Evolutionary conservation across 2,888 invertebrate genomes (phyloP), one percentile per base, ranked within the genome.

Genomic region (Tribolium freemani): DNA sequence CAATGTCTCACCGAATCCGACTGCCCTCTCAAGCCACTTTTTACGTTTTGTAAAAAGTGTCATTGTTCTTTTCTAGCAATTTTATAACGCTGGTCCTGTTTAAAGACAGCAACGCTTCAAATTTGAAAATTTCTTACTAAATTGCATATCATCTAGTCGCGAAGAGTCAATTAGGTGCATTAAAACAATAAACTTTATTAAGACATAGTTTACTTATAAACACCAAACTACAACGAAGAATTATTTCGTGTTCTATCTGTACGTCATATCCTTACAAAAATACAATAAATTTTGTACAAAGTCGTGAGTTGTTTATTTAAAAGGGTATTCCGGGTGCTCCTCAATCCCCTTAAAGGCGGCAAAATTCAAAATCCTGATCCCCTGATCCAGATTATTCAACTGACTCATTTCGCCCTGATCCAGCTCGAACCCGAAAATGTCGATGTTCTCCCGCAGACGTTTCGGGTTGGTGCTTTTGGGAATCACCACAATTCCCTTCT

Each of bases 381-480:
- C 92, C 75, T 90, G 88, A 84, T 96, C 93, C 66, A 95, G 84
- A 0, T 84, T 86, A 31, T 88, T 88, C 66, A 96, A 83, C 61
- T 88, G 87, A 0, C 86, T 79, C 86, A 94, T 89, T 81, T 95
- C 94, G 1, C 87, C 86, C 0, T 87, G 83, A 57, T 87, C 89
- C 50, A 96, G 84, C 77, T 90, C 85, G 83, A 95, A 95, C 85
- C 93, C 91, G 84, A 94, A 94, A 61, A 95, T 84, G 69, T 92
- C 87, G 51, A 95, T 89, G 83, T 97, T 97, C 86, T 94, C 90
- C 80, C 89, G 88, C 16, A 97, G 90, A 73, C 96, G 90, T 4
- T 87, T 82, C 0, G 91, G 87, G 84, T 93, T 93, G 2, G 92
- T 93, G 84, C 96, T 96, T 85, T 96, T 97, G 2, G 96, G 96